phyloP scores from a whole-genome alignment of 2,797 vertebrate species.

The Lindbergichthys nudifrons region DNA sequence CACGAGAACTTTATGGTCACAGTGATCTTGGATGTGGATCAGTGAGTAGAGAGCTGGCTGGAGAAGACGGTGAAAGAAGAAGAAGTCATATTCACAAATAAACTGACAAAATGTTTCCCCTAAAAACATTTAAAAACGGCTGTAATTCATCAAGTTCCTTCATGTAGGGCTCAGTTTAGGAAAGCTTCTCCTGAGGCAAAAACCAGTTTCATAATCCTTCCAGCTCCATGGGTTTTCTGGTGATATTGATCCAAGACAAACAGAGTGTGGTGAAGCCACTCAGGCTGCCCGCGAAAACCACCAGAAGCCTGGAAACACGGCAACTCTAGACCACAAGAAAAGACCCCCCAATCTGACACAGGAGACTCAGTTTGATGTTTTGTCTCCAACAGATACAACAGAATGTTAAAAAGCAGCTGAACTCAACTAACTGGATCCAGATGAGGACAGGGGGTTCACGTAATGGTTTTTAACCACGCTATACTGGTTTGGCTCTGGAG shows the following conservation, averaged over 20 bases:
- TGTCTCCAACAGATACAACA: conserved; percentile 61
- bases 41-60: conserved; percentile 13
- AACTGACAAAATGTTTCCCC: conserved; percentile 25
- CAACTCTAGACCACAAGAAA: conserved; percentile 68
- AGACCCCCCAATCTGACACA: conserved; percentile 69
- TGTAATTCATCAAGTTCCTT: conserved; percentile 22
- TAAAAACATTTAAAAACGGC: conserved; percentile 17
- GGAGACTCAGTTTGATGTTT: conserved; percentile 53
- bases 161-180: conserved; percentile 12
- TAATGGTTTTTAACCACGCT: background rate
- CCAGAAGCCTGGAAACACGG: conserved; percentile 49
- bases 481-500: background rate
- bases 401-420: conserved; percentile 43
- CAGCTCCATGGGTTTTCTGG: conserved; percentile 40
- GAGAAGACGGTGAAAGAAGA: background rate
- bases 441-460: conserved; percentile 39
- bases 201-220: conserved; percentile 47
- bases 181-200: conserved; percentile 28
- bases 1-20: conserved; percentile 37
- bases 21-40: conserved; percentile 33
- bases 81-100: conserved; percentile 2
- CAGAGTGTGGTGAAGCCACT: conserved; percentile 72
- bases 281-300: conserved; percentile 71
- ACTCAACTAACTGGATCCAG: conserved; percentile 66
- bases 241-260: conserved; percentile 69